phyloP scores from a whole-genome alignment of 2,797 vertebrate species.

The Mus minutoides region DNA sequence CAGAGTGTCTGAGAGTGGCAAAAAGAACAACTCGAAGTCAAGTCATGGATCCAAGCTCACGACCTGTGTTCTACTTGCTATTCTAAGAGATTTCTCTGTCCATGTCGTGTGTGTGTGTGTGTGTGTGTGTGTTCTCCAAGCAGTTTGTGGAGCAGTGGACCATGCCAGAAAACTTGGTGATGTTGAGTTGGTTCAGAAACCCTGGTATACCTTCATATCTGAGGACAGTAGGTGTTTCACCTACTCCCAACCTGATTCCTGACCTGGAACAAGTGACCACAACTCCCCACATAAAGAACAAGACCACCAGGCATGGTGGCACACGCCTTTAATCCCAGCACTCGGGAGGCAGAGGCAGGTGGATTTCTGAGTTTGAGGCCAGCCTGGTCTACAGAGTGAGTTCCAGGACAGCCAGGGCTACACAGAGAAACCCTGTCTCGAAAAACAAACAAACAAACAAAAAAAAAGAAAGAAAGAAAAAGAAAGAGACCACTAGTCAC shows the following conservation, averaged over 20 bases:
- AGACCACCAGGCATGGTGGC: not conserved
- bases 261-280: not conserved
- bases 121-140: not conserved
- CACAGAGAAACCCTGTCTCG: too few relatives aligned
- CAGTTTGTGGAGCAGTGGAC: not conserved
- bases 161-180: not conserved
- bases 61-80: not conserved
- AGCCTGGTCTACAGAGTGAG: too few relatives aligned
- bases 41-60: not conserved
- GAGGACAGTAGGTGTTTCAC: not conserved
- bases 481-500: not conserved
- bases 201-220: not conserved
- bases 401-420: too few relatives aligned
- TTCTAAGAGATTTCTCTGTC: not conserved
- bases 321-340: too few relatives aligned
- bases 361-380: too few relatives aligned
- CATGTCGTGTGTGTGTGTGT: not conserved
- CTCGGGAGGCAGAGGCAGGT: too few relatives aligned
- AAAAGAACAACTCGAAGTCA: not conserved
- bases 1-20: not conserved
- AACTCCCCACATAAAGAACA: not conserved
- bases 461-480: too few relatives aligned
- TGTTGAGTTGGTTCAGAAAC: not conserved
- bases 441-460: too few relatives aligned
- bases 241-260: not conserved